A percentile compares a stretch with the other conserved stretches of the same genome.
Conservation (phyloP, 2,113 vertebrate genomes). For the Tupaia chinensis region DNA sequence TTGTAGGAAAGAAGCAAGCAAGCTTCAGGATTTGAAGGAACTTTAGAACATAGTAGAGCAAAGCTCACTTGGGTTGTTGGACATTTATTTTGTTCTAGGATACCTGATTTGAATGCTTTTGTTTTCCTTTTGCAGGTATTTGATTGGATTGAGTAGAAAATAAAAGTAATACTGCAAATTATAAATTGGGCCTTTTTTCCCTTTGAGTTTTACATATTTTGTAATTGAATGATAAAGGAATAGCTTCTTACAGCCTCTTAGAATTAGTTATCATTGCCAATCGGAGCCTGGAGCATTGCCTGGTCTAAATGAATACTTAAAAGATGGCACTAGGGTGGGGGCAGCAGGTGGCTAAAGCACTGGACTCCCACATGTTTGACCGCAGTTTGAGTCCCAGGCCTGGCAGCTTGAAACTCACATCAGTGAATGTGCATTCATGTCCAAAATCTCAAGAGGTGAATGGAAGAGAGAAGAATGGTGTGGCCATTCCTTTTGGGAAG, state of each 20-base stretch:
- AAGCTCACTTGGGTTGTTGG: slow-evolving; percentile 16
- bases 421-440: no score
- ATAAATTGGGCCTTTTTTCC: not conserved
- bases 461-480: no score
- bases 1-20: slow-evolving; percentile 28
- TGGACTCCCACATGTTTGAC: no score
- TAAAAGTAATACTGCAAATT: slow-evolving; percentile 52
- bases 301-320: slow-evolving; percentile 14
- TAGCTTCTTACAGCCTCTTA: slow-evolving; percentile 2
- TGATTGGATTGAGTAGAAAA: slow-evolving; percentile 58
- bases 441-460: no score
- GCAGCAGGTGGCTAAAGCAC: no score
- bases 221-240: slow-evolving; percentile 59
- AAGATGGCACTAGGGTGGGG: not conserved
- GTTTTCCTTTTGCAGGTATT: slow-evolving; percentile 1
- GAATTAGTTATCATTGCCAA: slow-evolving; percentile 36
- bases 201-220: slow-evolving; percentile 38
- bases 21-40: not conserved
- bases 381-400: no score
- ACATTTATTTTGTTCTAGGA: not conserved
- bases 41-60: not conserved
- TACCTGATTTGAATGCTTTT: slow-evolving; percentile 40
- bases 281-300: slow-evolving; percentile 23
- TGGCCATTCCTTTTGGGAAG: no score
- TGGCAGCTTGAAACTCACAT: no score